Base-by-base conservation (phyloP, 2,888 invertebrate genomes). In the Cyclophora punctaria region DNA sequence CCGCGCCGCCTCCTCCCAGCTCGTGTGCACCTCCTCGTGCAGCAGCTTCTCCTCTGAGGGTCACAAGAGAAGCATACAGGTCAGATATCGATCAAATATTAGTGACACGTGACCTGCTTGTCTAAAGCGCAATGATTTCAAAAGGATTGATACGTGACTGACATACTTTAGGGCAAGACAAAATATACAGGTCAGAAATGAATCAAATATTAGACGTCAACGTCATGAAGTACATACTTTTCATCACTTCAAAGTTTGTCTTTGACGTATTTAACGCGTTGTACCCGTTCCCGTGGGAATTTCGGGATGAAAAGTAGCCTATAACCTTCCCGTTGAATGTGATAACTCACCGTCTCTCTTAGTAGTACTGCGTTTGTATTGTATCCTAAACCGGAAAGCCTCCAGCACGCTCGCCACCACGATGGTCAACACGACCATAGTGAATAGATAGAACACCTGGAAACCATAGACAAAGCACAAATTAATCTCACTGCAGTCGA, bases 401-500 rank as follows among this genome's bases (percentile, higher is more conserved):
- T 96, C 96, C 58, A 96, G 83, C 57, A 97, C 95, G 66, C 95
- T 95, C 7, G 96, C 96, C 34, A 96, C 95, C 48, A 96, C 95
- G 55, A 96, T 96, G 0, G 95, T 96, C 66, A 97, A 84, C n/a
- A 97, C 95, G 55, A 94, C 95, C 96, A 96, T 96, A 49, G 95
- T 96, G 66, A 95, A 93, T 47, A 97, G 84, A 78, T 96, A 96
- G 84, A 96, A 97, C 42, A 89, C 89, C 89, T 89, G 65, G 2
- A 56, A 69, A 53, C 20, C 20, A 20, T 20, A 20, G 20, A 20
- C 20, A 20, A 20, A 20, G 2, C 20, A 20, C 2, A 20, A 20
- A 20, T 20, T 20, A 20, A 20, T 20, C 20, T 20, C 20, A 20
- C 20, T 20, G 20, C n/a, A n/a, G n/a, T n/a, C n/a, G n/a, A n/a